Evolutionary conservation across 2,797 vertebrate species (phyloP).

Genomic region (Rhabdomys pumilio): DNA sequence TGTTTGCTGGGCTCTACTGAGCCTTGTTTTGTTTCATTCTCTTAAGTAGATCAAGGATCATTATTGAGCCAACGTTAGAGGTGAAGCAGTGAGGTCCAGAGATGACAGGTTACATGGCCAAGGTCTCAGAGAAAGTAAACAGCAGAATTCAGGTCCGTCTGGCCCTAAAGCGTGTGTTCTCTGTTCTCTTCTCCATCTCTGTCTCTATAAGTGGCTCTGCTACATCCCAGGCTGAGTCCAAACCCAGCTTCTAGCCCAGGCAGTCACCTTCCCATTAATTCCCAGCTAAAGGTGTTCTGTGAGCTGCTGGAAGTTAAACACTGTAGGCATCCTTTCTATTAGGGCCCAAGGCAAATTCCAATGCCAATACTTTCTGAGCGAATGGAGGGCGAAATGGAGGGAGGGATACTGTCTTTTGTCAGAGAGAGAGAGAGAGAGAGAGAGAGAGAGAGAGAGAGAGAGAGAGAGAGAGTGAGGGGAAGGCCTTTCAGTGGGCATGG

Average conservation of each 20-base stretch:
- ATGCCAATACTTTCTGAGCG: neutral
- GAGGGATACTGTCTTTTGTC: no score
- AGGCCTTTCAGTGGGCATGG: neutral
- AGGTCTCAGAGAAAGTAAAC: neutral
- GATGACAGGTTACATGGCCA: neutral
- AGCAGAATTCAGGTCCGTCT: neutral
- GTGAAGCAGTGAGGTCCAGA: slow-evolving; percentile 32
- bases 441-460: neutral
- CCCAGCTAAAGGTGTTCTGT: neutral
- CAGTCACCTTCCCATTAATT: neutral
- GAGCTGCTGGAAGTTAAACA: neutral
- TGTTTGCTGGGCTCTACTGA: neutral
- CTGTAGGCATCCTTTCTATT: neutral
- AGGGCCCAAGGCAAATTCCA: neutral
- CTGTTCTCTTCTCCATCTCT: neutral
- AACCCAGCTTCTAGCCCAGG: neutral
- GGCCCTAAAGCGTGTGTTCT: neutral
- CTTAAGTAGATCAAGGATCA: neutral
- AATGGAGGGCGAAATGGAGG: no score
- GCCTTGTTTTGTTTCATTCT: neutral
- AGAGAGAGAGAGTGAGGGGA: neutral
- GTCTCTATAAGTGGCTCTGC: neutral
- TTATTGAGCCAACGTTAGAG: neutral
- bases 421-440: neutral
- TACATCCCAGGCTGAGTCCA: neutral